phyloP scores from a whole-genome alignment of 2,113 vertebrate species.

The Amazona guildingii region DNA sequence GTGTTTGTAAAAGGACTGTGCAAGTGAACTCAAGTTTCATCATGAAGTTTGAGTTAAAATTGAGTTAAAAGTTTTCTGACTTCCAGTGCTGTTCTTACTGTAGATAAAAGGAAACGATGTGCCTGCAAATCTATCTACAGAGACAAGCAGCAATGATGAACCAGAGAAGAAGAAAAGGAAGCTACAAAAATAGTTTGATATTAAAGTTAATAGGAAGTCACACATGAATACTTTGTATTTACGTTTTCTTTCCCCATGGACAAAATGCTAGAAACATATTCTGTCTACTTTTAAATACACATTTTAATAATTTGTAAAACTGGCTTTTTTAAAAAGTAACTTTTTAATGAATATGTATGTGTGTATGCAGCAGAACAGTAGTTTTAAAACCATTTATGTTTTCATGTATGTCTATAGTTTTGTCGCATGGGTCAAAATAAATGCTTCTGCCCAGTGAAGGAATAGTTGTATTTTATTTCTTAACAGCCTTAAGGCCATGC shows the following conservation, averaged over 20 bases:
- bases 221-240: background rate
- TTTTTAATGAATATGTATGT: background rate
- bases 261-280: background rate
- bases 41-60: background rate
- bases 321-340: background rate
- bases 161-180: slow-evolving; percentile 87
- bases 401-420: background rate
- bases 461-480: background rate
- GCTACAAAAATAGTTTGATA: slow-evolving; percentile 71
- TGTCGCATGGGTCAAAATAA: background rate
- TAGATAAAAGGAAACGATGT: slow-evolving; percentile 83
- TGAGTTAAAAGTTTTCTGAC: background rate
- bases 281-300: slow-evolving; percentile 41
- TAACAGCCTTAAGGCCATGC: background rate
- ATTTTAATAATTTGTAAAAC: slow-evolving; percentile 61
- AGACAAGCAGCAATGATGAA: slow-evolving; percentile 57
- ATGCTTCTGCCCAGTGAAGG: background rate
- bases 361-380: background rate
- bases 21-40: background rate
- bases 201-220: background rate
- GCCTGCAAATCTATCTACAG: background rate
- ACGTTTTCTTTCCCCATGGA: background rate
- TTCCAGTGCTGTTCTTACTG: background rate
- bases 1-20: background rate
- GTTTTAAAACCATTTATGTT: background rate